Evolutionary conservation across 2,888 invertebrate genomes (phyloP), one percentile per base, ranked within the genome.

Genomic region (Diarsia brunnea): DNA sequence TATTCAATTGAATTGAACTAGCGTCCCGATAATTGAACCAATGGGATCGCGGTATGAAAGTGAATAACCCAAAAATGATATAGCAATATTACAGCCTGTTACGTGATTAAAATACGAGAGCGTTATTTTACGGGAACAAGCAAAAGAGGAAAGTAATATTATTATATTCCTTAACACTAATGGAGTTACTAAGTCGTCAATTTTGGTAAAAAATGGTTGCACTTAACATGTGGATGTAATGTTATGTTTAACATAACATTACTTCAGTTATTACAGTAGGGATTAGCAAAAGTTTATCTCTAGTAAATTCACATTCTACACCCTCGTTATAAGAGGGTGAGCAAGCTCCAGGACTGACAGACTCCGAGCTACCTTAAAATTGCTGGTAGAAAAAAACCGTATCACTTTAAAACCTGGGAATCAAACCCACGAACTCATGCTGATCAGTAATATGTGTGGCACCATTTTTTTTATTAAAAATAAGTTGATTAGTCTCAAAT

Each of bases 41-140:
- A 72, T 75, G 24, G 43, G 45, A 31, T 80, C 24, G 58, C 24
- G 31, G 51, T 31, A 31, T 64, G 27, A 70, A 78, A 72, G 67
- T 70, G 24, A 53, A 80, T 70, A 47, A 67, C 63, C 58, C 68
- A 70, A 71, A 70, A 84, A 80, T 71, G 16, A 69, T 81, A 60
- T 71, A 65, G 24, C 27, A 68, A n/a, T 70, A 74, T 68, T 68
- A 68, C 60, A 66, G 65, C 16, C 21, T 47, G 12, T 19, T 64
- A 73, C 81, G 81, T 82, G 84, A 71, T 63, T 51, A 19, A 66
- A 79, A 80, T 81, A 78, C 16, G 14, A 5, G 69, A 51, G 8
- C 14, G 31, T 31, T 58, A 58, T 53, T 65, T 69, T 27, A 61
- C 4, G 49, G 55, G 58, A n/a, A 43, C 10, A 47, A 31, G 1